Conservation (phyloP, 2,113 vertebrate genomes). For the Gymnocephalus cernua region DNA sequence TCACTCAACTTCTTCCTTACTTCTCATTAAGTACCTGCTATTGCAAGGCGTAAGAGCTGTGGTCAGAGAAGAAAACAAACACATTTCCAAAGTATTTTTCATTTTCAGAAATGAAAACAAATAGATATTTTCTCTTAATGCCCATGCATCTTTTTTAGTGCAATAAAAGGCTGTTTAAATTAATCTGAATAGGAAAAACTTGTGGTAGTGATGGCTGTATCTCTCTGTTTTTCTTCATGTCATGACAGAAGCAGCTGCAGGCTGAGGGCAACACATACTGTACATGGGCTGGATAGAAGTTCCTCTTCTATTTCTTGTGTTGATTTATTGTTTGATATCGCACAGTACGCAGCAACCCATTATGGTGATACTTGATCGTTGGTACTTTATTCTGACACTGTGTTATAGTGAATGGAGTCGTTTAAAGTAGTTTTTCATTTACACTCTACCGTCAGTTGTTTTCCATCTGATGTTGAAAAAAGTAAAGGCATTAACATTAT, state of each 20-base stretch:
- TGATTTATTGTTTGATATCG: not conserved
- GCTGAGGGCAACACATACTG: not conserved
- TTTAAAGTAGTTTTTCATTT: not conserved
- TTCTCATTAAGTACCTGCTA: not conserved
- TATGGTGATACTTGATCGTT: not conserved
- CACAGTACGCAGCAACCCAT: not conserved
- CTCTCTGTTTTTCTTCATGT: slow-evolving; percentile 1
- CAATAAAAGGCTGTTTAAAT: not conserved
- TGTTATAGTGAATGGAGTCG: not conserved
- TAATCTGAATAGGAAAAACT: not conserved
- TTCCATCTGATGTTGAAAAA: no score
- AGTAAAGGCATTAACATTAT: no score
- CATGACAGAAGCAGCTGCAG: slow-evolving; percentile 22
- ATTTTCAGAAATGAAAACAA: slow-evolving; percentile 5
- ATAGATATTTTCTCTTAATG: not conserved
- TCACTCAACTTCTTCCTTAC: slow-evolving; percentile 25
- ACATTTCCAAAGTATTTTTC: not conserved
- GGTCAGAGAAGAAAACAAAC: not conserved
- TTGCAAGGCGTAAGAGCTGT: not conserved
- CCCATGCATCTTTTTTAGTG: not conserved
- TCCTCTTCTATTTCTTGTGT: not conserved
- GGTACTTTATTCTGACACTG: not conserved
- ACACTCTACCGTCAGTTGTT: no score
- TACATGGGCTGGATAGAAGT: not conserved
- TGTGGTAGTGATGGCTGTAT: not conserved